These are phyloP conservation scores for Mythimna loreyi DNA, from an alignment of 2,888 invertebrate species.

Conservation along the genomic window DNA sequence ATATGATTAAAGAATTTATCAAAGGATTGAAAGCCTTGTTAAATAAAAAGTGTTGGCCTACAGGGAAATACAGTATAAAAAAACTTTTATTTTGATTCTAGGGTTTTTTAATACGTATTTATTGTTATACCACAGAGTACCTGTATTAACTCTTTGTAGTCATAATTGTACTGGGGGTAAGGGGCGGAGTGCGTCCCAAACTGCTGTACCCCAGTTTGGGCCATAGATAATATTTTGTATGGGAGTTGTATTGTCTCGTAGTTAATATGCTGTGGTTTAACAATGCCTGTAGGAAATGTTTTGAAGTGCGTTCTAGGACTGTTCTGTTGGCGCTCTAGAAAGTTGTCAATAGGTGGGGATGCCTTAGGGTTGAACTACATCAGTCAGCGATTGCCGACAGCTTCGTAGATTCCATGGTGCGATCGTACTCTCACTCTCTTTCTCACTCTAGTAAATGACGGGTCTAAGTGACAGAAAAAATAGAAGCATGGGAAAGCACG, in stretches of 20 bases:
- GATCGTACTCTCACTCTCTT: too few species aligned
- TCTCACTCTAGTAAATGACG: too few species aligned
- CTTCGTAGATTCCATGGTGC: too few species aligned
- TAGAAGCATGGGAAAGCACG: too few species aligned
- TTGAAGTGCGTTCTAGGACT: constrained; percentile 25
- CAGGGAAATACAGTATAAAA: neutral
- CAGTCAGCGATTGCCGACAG: too few species aligned
- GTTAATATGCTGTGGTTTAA: neutral
- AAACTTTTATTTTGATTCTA: neutral
- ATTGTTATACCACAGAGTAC: constrained; percentile 8
- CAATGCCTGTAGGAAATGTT: neutral
- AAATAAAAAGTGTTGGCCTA: neutral
- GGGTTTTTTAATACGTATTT: neutral
- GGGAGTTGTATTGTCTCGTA: neutral
- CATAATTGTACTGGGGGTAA: neutral
- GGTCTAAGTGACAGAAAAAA: too few species aligned
- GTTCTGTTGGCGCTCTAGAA: constrained; percentile 6
- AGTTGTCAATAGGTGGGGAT: constrained; percentile 7
- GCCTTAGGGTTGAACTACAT: too few species aligned
- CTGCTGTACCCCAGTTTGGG: neutral
- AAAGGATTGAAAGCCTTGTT: too few species aligned
- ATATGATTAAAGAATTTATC: neutral
- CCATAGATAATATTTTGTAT: constrained; percentile 1
- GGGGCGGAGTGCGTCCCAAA: neutral
- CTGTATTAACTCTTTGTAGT: neutral